Conservation (phyloP, 1,140 invertebrate genomes). For the Papilio xuthus region DNA sequence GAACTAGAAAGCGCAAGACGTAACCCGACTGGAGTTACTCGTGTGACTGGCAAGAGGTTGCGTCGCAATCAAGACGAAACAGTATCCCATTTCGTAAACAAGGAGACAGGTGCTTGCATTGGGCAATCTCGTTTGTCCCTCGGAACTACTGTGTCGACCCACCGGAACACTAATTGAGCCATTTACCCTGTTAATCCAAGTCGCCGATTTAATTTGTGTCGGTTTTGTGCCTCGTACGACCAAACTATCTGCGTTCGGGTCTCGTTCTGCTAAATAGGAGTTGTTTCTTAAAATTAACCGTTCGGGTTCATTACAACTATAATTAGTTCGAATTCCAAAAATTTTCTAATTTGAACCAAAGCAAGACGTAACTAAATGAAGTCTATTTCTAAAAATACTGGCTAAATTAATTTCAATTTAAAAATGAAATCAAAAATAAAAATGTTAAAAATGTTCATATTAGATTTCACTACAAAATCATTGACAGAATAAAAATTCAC, state of each 20-base stretch:
- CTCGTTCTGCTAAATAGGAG: constrained; percentile 17
- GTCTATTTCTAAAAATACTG: neutral
- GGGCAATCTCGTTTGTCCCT: constrained; percentile 71
- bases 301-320: neutral
- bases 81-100: constrained; percentile 58
- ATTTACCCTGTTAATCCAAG: constrained; percentile 74
- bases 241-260: constrained; percentile 34
- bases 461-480: neutral
- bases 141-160: constrained; percentile 50
- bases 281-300: constrained; percentile 30
- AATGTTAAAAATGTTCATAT: neutral
- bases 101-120: constrained; percentile 59
- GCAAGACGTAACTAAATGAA: neutral
- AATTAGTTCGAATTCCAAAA: constrained; percentile 18
- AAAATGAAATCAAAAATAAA: neutral
- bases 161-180: constrained; percentile 75
- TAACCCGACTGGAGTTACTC: constrained; percentile 38
- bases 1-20: neutral
- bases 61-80: constrained; percentile 55
- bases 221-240: constrained; percentile 35
- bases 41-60: constrained; percentile 42
- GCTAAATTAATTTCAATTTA: neutral
- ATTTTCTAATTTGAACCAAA: neutral
- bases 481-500: neutral
- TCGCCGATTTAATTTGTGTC: constrained; percentile 62